Evolutionary conservation across 2,113 vertebrate genomes (phyloP).

Genomic region (Mesoclemmys tuberculata): DNA sequence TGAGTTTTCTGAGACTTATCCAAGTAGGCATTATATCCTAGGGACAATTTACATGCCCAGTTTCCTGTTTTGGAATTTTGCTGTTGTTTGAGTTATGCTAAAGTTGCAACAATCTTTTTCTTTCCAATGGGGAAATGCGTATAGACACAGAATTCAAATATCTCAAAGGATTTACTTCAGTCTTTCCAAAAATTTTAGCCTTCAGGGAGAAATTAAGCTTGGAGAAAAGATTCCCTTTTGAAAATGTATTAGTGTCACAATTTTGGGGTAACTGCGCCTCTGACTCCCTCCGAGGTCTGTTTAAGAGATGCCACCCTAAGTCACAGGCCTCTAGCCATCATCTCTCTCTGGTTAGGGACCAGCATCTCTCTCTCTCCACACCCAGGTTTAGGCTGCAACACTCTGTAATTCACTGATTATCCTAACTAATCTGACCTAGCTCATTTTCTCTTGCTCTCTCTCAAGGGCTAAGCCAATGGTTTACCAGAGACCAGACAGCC

Average conservation of each 20-base stretch:
- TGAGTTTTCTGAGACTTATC: background rate
- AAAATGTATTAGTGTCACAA: background rate
- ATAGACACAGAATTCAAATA: background rate
- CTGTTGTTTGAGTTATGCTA: background rate
- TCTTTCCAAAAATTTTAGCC: background rate
- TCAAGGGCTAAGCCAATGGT: background rate
- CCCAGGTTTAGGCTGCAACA: background rate
- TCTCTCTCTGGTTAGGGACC: background rate
- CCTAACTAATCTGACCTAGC: background rate
- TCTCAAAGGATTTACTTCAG: background rate
- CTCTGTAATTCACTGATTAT: background rate
- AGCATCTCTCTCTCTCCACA: background rate
- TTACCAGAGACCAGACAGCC: background rate
- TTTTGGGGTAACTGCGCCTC: background rate
- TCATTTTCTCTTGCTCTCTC: background rate
- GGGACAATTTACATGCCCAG: background rate
- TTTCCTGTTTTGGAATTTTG: background rate
- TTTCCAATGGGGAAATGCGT: background rate
- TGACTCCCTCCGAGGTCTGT: background rate
- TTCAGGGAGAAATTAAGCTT: background rate
- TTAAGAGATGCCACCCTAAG: background rate
- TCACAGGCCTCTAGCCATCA: too few species aligned
- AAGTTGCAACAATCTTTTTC: background rate
- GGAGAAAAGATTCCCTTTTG: background rate
- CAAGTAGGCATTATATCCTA: background rate